Percentiles rank a stretch among this genome's conserved stretches.
Evolutionary conservation across 2,113 vertebrate species (phyloP).

Genomic region (Crocuta crocuta): DNA sequence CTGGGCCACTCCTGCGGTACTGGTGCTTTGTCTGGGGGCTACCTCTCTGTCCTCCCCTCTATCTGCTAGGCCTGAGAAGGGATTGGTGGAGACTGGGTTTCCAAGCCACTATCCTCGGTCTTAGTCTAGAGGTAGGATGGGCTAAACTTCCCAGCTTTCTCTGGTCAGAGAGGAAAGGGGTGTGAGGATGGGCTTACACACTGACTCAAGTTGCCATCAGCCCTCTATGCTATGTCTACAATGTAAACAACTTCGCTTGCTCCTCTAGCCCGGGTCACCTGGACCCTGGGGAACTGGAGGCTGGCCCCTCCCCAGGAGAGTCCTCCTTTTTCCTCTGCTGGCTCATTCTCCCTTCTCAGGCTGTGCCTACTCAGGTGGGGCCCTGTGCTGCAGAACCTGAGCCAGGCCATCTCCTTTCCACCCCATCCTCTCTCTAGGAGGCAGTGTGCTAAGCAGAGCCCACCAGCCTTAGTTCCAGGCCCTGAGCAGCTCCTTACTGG

Average conservation of each 20-base stretch:
- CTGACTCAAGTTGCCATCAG: fast-evolving
- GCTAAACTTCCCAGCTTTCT: background rate
- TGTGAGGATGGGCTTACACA: background rate
- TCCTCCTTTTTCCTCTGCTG: background rate
- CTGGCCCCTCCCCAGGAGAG: background rate
- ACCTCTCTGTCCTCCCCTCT: background rate
- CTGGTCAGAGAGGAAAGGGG: background rate
- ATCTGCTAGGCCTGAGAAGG: background rate
- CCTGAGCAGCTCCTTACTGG: background rate
- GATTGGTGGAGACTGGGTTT: background rate
- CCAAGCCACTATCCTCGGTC: background rate
- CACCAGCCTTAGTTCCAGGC: background rate
- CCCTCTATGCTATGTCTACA: background rate
- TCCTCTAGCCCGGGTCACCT: background rate
- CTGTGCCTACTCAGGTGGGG: background rate
- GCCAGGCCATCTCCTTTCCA: background rate
- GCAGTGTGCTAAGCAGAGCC: background rate
- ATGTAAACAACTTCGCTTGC: background rate
- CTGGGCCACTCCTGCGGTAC: background rate
- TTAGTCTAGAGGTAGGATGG: background rate
- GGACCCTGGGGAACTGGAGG: background rate
- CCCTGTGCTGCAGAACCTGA: background rate
- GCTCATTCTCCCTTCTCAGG: background rate
- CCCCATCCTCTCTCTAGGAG: background rate
- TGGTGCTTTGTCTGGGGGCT: background rate